A percentile compares a stretch with the other conserved stretches of the same genome.
phyloP scores from a whole-genome alignment of 1,140 invertebrate genomes.

The Pygmarrhopalites habei region DNA sequence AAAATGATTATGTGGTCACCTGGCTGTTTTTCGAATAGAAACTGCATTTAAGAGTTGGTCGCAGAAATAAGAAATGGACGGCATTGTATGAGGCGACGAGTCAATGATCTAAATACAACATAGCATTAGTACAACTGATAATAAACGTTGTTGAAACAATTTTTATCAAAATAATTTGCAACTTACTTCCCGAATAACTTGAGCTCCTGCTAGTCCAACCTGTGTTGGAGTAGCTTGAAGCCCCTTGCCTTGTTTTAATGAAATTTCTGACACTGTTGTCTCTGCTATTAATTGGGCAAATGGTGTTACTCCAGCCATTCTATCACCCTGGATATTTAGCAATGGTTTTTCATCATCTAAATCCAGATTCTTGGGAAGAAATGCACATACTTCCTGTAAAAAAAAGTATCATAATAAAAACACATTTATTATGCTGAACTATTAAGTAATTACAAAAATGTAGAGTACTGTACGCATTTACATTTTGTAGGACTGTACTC shows the following conservation, averaged over 20 bases:
- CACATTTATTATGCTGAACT: too few species aligned
- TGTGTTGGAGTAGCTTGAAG: neutral
- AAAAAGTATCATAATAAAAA: too few species aligned
- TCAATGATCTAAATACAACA: constrained; percentile 31
- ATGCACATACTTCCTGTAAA: constrained; percentile 26
- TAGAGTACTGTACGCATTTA: too few species aligned
- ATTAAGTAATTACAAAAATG: too few species aligned
- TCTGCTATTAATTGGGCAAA: constrained; percentile 28
- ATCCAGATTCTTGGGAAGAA: constrained; percentile 8
- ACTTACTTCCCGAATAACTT: constrained; percentile 18
- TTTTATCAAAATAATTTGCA: too few species aligned
- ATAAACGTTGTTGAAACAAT: neutral
- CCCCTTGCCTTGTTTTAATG: neutral
- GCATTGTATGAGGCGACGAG: constrained; percentile 36
- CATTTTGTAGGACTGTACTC: too few species aligned
- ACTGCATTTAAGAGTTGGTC: constrained; percentile 23
- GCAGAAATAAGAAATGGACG: constrained; percentile 29
- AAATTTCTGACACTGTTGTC: constrained; percentile 8
- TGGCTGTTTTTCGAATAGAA: too few species aligned
- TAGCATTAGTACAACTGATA: neutral
- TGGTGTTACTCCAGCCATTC: constrained; percentile 7
- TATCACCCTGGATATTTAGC: neutral
- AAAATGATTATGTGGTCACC: too few species aligned
- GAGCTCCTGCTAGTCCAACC: neutral
- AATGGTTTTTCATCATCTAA: neutral